Percentiles rank a stretch among this genome's conserved stretches.
phyloP scores from a whole-genome alignment of 1,140 invertebrate species.

The Galendromus occidentalis region DNA sequence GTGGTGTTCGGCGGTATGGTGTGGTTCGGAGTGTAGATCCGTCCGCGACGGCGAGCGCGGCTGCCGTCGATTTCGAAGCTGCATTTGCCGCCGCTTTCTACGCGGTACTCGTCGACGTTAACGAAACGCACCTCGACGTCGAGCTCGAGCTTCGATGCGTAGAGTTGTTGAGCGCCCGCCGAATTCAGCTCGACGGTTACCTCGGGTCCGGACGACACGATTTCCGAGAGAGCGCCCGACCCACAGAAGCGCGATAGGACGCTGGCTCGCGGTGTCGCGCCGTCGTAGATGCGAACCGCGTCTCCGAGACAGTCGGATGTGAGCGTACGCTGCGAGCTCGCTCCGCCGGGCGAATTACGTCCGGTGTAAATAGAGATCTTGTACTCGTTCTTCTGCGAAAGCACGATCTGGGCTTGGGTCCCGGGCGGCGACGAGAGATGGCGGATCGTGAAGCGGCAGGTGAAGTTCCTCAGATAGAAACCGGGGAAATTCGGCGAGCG shows the following conservation, averaged over 20 bases:
- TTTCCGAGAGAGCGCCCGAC: constrained; percentile 55
- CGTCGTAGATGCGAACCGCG: constrained; percentile 66
- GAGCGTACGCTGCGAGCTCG: constrained; percentile 31
- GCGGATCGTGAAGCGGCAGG: constrained; percentile 19
- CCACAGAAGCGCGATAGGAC: constrained; percentile 73
- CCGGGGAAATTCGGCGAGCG: constrained; percentile 20
- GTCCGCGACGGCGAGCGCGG: constrained; percentile 42
- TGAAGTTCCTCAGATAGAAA: constrained; percentile 20
- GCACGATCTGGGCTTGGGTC: constrained; percentile 17
- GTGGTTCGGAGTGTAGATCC: constrained; percentile 53
- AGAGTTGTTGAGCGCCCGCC: constrained; percentile 66
- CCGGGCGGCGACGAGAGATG: constrained; percentile 18
- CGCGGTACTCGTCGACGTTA: constrained; percentile 22
- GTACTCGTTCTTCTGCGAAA: constrained; percentile 20
- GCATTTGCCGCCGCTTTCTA: constrained; percentile 49
- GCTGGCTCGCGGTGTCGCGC: constrained; percentile 65
- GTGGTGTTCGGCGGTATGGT: constrained; percentile 62
- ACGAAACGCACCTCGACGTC: constrained; percentile 69
- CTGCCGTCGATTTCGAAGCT: constrained; percentile 64
- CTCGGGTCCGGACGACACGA: constrained; percentile 56
- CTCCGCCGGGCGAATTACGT: constrained; percentile 15
- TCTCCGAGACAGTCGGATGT: constrained; percentile 60
- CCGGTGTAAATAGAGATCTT: constrained; percentile 21
- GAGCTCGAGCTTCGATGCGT: constrained; percentile 45
- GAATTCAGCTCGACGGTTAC: constrained; percentile 68